phyloP scores from a whole-genome alignment of 2,888 invertebrate genomes.

The Lagria hirta region DNA sequence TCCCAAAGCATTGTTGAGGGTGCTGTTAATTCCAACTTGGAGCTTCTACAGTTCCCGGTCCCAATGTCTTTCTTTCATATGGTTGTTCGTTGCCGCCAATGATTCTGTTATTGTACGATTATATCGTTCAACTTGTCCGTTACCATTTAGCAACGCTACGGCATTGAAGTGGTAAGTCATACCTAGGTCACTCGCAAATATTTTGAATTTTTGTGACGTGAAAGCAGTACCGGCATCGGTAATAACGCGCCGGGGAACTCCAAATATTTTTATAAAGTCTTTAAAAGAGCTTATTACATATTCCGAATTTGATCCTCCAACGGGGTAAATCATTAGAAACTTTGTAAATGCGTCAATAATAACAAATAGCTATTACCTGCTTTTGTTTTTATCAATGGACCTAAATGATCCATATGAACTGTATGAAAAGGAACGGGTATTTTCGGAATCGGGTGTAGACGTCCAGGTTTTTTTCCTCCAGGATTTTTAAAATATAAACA shows the following conservation, averaged over 20 bases:
- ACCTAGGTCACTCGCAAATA: no score
- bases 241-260: constrained; percentile 30
- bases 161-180: constrained; percentile 22
- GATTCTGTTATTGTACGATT: constrained; percentile 15
- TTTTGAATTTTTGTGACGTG: constrained; percentile 5
- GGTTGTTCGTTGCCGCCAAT: constrained; percentile 10
- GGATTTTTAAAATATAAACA: constrained; percentile 8
- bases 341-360: constrained; percentile 25
- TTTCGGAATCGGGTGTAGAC: neutral
- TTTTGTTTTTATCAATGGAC: constrained; percentile 1
- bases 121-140: constrained; percentile 22
- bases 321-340: constrained; percentile 23
- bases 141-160: constrained; percentile 17
- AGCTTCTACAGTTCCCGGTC: constrained; percentile 15
- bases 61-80: constrained; percentile 10
- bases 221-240: constrained; percentile 29
- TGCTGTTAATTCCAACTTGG: constrained; percentile 21
- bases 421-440: constrained; percentile 1
- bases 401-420: constrained; percentile 4
- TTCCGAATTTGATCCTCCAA: constrained; percentile 19
- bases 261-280: constrained; percentile 27
- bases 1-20: constrained; percentile 6
- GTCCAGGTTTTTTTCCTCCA: constrained; percentile 17
- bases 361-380: constrained; percentile 21
- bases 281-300: constrained; percentile 20